Conservation (phyloP, 2,888 invertebrate genomes). For the Agrypnus murinus region DNA sequence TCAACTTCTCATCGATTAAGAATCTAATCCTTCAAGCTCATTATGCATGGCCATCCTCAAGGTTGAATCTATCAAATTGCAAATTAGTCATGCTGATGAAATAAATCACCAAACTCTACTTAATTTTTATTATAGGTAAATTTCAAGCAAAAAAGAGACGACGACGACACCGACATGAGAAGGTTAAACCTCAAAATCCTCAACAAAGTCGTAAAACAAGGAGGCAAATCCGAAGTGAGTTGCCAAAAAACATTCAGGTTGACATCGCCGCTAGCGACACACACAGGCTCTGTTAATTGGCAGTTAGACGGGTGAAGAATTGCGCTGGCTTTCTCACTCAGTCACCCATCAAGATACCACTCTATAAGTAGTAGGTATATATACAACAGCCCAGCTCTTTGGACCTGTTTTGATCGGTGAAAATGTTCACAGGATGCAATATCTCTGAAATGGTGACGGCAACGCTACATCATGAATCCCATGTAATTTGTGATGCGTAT, state of each 20-base stretch:
- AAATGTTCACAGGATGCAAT: constrained; percentile 43
- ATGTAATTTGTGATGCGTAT: constrained; percentile 19
- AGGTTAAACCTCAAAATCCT: constrained; percentile 23
- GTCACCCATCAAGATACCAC: constrained; percentile 40
- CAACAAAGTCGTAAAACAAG: constrained; percentile 32
- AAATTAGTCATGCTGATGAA: constrained; percentile 5
- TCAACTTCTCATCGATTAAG: background rate
- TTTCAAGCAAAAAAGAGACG: constrained; percentile 8
- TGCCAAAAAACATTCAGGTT: constrained; percentile 49
- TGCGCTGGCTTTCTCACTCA: constrained; percentile 46
- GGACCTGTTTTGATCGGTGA: constrained; percentile 46
- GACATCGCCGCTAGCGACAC: constrained; percentile 51
- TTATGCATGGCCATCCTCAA: no score
- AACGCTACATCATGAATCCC: constrained; percentile 23
- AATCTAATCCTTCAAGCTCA: no score
- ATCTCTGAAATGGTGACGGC: constrained; percentile 30
- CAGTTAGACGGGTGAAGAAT: constrained; percentile 56
- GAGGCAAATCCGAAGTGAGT: constrained; percentile 40
- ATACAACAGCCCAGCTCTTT: constrained; percentile 29
- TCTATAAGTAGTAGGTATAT: no score
- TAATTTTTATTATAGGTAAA: constrained; percentile 6
- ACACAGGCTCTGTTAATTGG: constrained; percentile 55
- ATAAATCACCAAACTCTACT: background rate
- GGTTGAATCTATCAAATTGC: background rate
- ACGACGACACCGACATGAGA: constrained; percentile 16